Evolutionary conservation across 2,797 vertebrate genomes (phyloP).

Genomic region (Spinus pinus): DNA sequence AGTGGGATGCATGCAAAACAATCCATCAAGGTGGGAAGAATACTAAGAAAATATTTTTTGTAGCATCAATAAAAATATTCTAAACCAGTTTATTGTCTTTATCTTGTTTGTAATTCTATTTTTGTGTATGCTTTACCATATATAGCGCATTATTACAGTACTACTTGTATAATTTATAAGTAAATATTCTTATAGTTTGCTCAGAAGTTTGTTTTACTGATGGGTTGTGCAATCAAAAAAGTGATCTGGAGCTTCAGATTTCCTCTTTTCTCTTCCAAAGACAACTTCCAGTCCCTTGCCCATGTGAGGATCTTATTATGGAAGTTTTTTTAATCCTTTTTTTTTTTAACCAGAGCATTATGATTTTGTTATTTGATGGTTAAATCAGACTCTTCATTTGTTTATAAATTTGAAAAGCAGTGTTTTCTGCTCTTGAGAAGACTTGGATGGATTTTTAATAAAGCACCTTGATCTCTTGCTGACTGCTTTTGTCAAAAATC

Average conservation of each 20-base stretch:
- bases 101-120: background rate
- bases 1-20: background rate
- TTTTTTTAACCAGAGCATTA: background rate
- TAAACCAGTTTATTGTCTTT: background rate
- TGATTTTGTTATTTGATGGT: background rate
- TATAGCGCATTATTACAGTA: background rate
- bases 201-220: background rate
- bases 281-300: background rate
- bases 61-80: background rate
- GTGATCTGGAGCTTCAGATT: background rate
- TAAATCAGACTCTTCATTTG: background rate
- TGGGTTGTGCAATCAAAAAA: background rate
- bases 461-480: background rate
- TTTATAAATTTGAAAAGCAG: background rate
- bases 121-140: background rate
- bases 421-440: background rate
- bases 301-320: background rate
- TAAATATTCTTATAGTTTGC: background rate
- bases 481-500: background rate
- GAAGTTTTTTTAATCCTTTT: background rate
- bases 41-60: background rate
- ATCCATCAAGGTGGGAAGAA: background rate
- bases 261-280: background rate
- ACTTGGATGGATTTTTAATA: background rate
- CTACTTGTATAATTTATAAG: background rate